These are phyloP conservation scores for Channa striata DNA, from an alignment of 2,797 vertebrate genomes.

Conservation along the genomic window DNA sequence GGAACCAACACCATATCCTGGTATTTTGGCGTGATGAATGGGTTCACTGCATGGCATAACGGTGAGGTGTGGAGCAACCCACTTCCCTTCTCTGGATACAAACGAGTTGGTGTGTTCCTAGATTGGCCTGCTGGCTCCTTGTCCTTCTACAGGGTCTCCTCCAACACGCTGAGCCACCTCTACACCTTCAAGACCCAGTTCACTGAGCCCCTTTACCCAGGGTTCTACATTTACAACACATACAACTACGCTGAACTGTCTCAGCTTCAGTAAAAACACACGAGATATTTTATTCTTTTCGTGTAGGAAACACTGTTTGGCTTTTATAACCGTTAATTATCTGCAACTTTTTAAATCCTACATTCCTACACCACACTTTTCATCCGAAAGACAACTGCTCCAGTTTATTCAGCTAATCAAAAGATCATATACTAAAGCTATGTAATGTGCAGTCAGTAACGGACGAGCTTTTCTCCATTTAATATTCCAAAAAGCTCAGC, in stretches of 20 bases:
- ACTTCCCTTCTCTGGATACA: fast-evolving
- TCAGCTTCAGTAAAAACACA: no score
- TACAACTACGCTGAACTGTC: background rate
- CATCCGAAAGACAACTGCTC: no score
- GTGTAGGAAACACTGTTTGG: no score
- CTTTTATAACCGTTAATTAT: no score
- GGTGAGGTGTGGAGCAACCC: fast-evolving
- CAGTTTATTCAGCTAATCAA: no score
- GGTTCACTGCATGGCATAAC: background rate
- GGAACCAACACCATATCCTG: fast-evolving
- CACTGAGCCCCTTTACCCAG: conserved; percentile 25
- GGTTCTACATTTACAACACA: fast-evolving
- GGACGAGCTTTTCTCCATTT: no score
- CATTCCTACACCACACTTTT: no score
- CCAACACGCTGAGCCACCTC: conserved; percentile 7
- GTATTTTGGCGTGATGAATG: background rate
- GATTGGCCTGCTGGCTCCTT: conserved; percentile 30
- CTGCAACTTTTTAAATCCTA: no score
- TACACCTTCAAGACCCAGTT: background rate
- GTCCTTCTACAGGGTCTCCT: conserved; percentile 24
- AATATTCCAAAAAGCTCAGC: no score
- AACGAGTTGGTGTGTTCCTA: conserved; percentile 25
- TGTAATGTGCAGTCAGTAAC: no score
- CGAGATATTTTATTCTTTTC: no score
- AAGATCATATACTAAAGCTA: no score